Evolutionary conservation across 92 coral and sea anemone species (phyloP).

Genomic region (Phymanthus crucifer): DNA sequence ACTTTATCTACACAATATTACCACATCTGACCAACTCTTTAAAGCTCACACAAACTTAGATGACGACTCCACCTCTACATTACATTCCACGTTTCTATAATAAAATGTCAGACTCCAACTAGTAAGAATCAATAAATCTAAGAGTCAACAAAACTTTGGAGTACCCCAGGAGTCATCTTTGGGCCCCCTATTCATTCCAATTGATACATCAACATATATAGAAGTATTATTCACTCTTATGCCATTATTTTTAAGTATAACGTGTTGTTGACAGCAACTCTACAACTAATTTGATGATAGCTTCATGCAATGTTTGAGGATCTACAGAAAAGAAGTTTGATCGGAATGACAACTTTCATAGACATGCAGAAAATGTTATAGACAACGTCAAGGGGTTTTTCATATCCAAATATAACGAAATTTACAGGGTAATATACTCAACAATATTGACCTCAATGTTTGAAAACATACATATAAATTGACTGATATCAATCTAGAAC

Average conservation of each 20-base stretch:
- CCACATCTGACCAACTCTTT: slow-evolving; percentile 15
- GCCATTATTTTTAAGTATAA: background rate
- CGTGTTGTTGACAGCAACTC: background rate
- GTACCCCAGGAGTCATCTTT: background rate
- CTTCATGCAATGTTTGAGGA: slow-evolving; percentile 9
- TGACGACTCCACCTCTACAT: background rate
- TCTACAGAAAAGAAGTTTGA: background rate
- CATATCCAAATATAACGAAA: background rate
- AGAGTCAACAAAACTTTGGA: background rate
- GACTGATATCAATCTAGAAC: background rate
- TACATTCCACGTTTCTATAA: slow-evolving; percentile 13
- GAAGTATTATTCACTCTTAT: background rate
- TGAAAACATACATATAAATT: slow-evolving; percentile 5
- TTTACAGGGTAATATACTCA: background rate
- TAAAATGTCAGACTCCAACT: slow-evolving; percentile 3
- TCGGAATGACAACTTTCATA: background rate
- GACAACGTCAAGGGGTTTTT: background rate
- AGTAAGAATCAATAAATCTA: slow-evolving; percentile 3
- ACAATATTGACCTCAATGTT: background rate
- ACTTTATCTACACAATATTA: slow-evolving; percentile 20
- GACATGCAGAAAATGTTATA: slow-evolving; percentile 6
- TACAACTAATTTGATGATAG: background rate
- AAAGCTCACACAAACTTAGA: slow-evolving; percentile 23
- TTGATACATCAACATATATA: background rate
- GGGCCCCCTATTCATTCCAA: background rate